phyloP scores from a whole-genome alignment of 2,113 vertebrate genomes.

The Corydoras sp. region DNA sequence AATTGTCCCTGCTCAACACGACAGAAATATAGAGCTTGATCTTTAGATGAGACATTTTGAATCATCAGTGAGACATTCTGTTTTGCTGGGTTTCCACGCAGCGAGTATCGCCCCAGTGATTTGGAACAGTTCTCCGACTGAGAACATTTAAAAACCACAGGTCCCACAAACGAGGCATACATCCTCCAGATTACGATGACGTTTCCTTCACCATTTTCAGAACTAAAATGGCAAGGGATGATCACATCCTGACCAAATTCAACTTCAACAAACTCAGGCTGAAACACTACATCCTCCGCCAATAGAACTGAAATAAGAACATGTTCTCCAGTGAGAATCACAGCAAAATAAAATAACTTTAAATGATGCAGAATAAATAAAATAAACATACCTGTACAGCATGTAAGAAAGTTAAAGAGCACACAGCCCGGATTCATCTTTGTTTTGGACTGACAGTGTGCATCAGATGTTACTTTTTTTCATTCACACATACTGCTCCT shows the following conservation, averaged over 20 bases:
- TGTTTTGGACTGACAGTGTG: background rate
- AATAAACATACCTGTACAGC: background rate
- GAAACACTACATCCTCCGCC: background rate
- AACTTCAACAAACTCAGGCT: background rate
- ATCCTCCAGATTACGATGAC: conserved; percentile 14
- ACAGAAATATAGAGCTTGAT: conserved; percentile 1
- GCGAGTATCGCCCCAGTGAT: background rate
- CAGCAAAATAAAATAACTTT: background rate
- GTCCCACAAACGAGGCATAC: background rate
- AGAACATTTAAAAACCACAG: background rate
- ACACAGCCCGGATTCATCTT: background rate
- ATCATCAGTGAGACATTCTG: conserved; percentile 10
- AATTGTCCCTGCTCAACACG: conserved; percentile 2
- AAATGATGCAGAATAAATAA: background rate
- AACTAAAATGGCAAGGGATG: background rate
- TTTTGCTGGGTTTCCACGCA: background rate
- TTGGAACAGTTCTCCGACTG: conserved; percentile 5
- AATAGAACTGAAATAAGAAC: background rate
- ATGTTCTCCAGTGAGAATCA: background rate
- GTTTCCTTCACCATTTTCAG: background rate
- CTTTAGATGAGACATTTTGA: background rate
- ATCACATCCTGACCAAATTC: background rate
- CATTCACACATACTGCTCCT: no score
- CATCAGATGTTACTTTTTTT: background rate
- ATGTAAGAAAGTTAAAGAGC: background rate